Evolutionary conservation across 2,888 invertebrate species (phyloP).

Genomic region (Mactromeris polynyma): DNA sequence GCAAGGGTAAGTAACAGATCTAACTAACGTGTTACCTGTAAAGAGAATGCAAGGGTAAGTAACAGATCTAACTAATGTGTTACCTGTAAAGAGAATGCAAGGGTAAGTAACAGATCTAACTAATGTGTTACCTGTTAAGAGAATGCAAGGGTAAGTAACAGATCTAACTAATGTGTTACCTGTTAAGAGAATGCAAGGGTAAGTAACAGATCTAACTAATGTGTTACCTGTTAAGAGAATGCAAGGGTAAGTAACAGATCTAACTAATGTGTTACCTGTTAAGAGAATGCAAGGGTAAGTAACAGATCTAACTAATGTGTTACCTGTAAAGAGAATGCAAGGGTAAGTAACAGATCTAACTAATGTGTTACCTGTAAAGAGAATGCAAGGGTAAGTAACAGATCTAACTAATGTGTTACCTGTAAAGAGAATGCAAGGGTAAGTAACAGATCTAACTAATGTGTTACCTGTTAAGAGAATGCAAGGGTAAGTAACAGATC

Average conservation of each 20-base stretch:
- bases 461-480: constrained; percentile 90
- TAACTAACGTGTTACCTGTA: constrained; percentile 89
- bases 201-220: constrained; percentile 89
- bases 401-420: constrained; percentile 89
- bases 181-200: constrained; percentile 91
- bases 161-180: constrained; percentile 89
- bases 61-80: constrained; percentile 89
- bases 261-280: constrained; percentile 89
- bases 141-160: constrained; percentile 91
- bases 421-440: constrained; percentile 91
- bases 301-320: constrained; percentile 89
- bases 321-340: constrained; percentile 90
- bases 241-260: constrained; percentile 91
- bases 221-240: constrained; percentile 90
- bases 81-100: constrained; percentile 90
- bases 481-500: constrained; percentile 91
- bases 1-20: constrained; percentile 91
- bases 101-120: constrained; percentile 91
- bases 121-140: constrained; percentile 89
- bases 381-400: constrained; percentile 91
- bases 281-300: constrained; percentile 91
- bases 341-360: constrained; percentile 91
- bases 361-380: constrained; percentile 89
- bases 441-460: constrained; percentile 89
- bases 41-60: constrained; percentile 91